Evolutionary conservation across 2,888 invertebrate genomes (phyloP).

Genomic region (Yponomeuta cagnagella): DNA sequence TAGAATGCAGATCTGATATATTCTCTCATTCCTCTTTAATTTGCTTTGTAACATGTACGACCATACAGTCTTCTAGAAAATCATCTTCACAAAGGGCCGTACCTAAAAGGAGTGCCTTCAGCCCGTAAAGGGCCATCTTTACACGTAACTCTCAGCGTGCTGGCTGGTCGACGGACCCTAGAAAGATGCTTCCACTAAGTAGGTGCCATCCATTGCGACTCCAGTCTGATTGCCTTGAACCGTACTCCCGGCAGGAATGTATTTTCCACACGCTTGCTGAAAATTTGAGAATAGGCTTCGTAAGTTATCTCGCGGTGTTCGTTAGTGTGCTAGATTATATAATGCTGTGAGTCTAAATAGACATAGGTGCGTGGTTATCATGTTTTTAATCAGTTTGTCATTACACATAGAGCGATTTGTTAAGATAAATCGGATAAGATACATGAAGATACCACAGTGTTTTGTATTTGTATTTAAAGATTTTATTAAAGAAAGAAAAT

Average conservation of each 20-base stretch:
- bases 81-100: neutral
- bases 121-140: slow-evolving; percentile 22
- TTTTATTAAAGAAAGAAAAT: too few species aligned
- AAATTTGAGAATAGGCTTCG: slow-evolving; percentile 28
- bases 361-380: too few species aligned
- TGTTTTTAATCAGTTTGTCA: too few species aligned
- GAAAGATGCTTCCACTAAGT: slow-evolving; percentile 90
- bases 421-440: too few species aligned
- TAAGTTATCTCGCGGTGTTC: neutral
- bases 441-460: too few species aligned
- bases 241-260: slow-evolving; percentile 89
- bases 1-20: neutral
- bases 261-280: slow-evolving; percentile 90
- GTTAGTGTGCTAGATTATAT: too few species aligned
- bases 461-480: too few species aligned
- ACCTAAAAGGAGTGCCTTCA: neutral
- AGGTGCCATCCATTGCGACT: slow-evolving; percentile 89
- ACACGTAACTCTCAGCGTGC: slow-evolving; percentile 63
- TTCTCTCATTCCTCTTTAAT: neutral
- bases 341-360: too few species aligned
- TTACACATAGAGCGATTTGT: too few species aligned
- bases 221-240: slow-evolving; percentile 88
- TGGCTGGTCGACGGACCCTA: slow-evolving; percentile 68
- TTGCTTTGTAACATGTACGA: neutral
- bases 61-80: neutral